These are phyloP conservation scores for Orius laevigatus DNA, from an alignment of 1,140 invertebrate species.

Conservation along the genomic window DNA sequence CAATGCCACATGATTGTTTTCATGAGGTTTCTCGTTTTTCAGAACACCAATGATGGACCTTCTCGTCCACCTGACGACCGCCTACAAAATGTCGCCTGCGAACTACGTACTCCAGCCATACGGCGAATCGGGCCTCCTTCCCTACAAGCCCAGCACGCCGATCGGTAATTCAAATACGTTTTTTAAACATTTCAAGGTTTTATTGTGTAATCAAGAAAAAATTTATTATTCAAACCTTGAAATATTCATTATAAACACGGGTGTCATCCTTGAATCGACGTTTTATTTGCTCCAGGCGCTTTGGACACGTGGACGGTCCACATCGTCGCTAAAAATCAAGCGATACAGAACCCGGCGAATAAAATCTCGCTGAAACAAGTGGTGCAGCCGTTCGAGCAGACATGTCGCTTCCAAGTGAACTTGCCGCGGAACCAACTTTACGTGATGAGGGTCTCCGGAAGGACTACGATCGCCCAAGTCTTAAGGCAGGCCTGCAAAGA, in stretches of 20 bases:
- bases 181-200: not conserved
- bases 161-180: constrained; percentile 33
- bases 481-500: constrained; percentile 60
- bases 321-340: constrained; percentile 39
- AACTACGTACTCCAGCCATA: constrained; percentile 52
- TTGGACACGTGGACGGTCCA: constrained; percentile 35
- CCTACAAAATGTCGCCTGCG: constrained; percentile 52
- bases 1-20: too few species aligned
- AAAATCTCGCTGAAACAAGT: constrained; percentile 26
- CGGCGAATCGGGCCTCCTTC: constrained; percentile 41
- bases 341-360: constrained; percentile 20
- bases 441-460: constrained; percentile 51
- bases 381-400: constrained; percentile 53
- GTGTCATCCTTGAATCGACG: not conserved
- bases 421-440: constrained; percentile 68
- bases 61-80: constrained; percentile 55
- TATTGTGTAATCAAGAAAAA: not conserved
- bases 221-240: not conserved
- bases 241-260: not conserved
- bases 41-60: constrained; percentile 74
- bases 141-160: constrained; percentile 65
- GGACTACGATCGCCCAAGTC: constrained; percentile 45
- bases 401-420: constrained; percentile 57
- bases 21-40: constrained; percentile 25
- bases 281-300: constrained; percentile 26